Evolutionary conservation across 2,888 invertebrate species (phyloP).

Genomic region (Acleris literana): DNA sequence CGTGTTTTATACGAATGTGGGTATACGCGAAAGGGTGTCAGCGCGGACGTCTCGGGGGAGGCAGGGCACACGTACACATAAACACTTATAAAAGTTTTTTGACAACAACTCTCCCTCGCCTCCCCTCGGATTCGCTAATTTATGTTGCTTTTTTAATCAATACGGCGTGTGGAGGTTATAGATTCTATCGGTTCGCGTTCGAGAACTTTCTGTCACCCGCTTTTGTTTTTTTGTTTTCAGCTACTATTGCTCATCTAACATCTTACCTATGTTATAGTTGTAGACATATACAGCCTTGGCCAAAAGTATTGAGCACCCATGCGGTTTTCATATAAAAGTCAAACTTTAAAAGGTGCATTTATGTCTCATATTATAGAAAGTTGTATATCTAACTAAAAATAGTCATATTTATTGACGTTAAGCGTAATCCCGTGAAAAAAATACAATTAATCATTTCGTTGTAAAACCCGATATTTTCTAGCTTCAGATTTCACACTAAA

Average conservation of each 20-base stretch:
- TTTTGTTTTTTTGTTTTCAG: conserved; percentile 8
- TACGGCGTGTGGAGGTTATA: conserved; percentile 66
- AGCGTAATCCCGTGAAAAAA: no score
- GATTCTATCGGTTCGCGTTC: conserved; percentile 60
- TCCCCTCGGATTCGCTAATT: conserved; percentile 81
- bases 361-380: no score
- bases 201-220: conserved; percentile 24
- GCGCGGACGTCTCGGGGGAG: conserved; percentile 49
- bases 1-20: conserved; percentile 78
- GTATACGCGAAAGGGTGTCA: conserved; percentile 83
- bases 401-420: no score
- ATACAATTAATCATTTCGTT: no score
- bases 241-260: background rate
- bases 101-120: conserved; percentile 73
- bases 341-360: no score
- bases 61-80: conserved; percentile 73
- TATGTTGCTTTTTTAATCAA: conserved; percentile 84
- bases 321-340: no score
- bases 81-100: conserved; percentile 84
- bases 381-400: no score
- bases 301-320: no score
- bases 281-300: no score
- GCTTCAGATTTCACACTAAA: no score
- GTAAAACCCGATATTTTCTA: no score
- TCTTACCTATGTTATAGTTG: no score